Evolutionary conservation across 2,113 vertebrate genomes (phyloP), one percentile per base, ranked within the genome.

Genomic region (Mus pahari): DNA sequence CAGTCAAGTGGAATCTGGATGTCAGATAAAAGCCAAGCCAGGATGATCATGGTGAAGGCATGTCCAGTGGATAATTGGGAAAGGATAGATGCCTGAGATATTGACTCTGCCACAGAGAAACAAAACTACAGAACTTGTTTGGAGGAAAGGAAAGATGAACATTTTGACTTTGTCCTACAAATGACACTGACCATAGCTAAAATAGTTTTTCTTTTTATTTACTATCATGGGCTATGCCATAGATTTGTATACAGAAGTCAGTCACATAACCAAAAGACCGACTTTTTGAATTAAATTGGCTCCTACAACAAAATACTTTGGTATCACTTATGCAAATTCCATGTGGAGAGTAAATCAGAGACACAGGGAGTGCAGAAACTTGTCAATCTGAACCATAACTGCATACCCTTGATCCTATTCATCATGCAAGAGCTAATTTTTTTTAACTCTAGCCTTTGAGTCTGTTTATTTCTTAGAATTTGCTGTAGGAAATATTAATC

Each of bases 21-120:
- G 79, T 75, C 45, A 93, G 96, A 78, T 96, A 98, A 96, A 68
- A 62, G 86, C 64, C 92, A 95, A 98, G 77, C 3, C 45, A 62
- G 28, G 77, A 26, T 93, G 70, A 95, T 93, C 81, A 70, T 88
- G 75, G 36, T 84, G 58, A 91, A 95, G 60, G 55, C 60, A 82
- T n/a, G 55, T 55, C 73, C 33, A 5, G 55, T 9, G 70, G 42
- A 26, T 60, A 88, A n/a, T 62, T 88, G 83, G 28, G 31, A 53
- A 45, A 75, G 33, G 45, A 78, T 60, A 90, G 71, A 90, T 89
- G n/a, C n/a, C 55, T 70, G 31, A 68, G 77, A 60, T 73, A 82
- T 50, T 94, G 74, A 68, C 77, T 87, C 39, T 11, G 17, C 42
- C 50, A 11, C 8, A 90, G 28, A 87, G n/a, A 71, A 71, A 95